These are phyloP conservation scores for Neria commutata DNA, from an alignment of 2,888 invertebrate species.

Conservation along the genomic window DNA sequence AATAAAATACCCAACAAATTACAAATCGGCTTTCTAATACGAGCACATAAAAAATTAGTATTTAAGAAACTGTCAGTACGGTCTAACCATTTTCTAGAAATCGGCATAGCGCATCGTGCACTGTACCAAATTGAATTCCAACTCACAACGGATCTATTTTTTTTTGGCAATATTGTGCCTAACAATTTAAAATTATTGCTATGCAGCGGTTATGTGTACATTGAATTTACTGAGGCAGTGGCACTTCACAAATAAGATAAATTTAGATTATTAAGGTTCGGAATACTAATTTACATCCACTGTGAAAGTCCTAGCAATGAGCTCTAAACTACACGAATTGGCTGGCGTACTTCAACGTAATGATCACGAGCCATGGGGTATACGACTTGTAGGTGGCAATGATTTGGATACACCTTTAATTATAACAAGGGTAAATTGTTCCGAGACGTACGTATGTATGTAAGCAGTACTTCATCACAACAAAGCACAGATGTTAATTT, in stretches of 20 bases:
- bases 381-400: conserved; percentile 84
- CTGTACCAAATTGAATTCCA: background rate
- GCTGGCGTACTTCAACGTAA: conserved; percentile 76
- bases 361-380: conserved; percentile 80
- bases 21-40: background rate
- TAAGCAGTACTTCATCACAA: no score
- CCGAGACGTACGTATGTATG: no score
- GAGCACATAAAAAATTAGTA: conserved; percentile 53
- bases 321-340: conserved; percentile 74
- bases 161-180: no score
- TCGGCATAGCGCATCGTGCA: no score
- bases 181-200: no score
- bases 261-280: no score
- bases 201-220: background rate
- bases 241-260: no score
- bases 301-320: conserved; percentile 43
- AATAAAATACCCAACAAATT: background rate
- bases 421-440: conserved; percentile 80
- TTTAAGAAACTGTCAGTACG: conserved; percentile 62
- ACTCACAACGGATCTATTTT: conserved; percentile 8
- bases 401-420: conserved; percentile 86
- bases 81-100: conserved; percentile 51
- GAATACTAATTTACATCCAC: background rate
- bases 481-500: no score
- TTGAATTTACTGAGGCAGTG: no score